Evolutionary conservation across 1,140 invertebrate species (phyloP).

Genomic region (Orius insidiosus): DNA sequence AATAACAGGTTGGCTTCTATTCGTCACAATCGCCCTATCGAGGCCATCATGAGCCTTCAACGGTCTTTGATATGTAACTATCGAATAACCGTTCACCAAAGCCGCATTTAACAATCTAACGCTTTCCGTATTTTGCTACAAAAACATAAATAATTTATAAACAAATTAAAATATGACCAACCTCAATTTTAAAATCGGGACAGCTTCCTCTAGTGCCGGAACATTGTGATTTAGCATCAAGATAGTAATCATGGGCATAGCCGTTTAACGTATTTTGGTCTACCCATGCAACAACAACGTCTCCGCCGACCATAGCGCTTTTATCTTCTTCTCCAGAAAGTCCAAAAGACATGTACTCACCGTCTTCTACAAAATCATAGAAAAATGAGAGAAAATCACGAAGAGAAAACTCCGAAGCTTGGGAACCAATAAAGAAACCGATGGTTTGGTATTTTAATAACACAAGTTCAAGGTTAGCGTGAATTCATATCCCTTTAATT

Average conservation of each 20-base stretch:
- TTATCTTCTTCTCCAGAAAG: conserved; percentile 47
- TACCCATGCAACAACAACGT: conserved; percentile 69
- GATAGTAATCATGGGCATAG: conserved; percentile 61
- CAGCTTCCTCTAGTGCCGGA: conserved; percentile 64
- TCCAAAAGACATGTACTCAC: conserved; percentile 85
- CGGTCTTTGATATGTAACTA: conserved; percentile 77
- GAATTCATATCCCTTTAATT: no score
- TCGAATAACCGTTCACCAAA: conserved; percentile 80
- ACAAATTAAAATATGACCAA: no score
- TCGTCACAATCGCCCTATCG: conserved; percentile 54
- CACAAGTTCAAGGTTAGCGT: no score
- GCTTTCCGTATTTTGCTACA: conserved; percentile 53
- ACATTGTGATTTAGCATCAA: conserved; percentile 74
- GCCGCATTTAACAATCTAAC: conserved; percentile 70
- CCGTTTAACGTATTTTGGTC: conserved; percentile 62
- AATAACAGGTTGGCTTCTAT: conserved; percentile 61
- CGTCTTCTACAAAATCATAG: conserved; percentile 42
- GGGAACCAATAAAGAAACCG: no score
- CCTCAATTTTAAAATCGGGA: conserved; percentile 56
- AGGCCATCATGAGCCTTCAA: conserved; percentile 55
- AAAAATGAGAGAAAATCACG: no score
- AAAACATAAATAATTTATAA: no score
- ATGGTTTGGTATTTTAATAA: no score
- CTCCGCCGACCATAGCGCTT: conserved; percentile 67
- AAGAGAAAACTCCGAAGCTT: no score